These are phyloP conservation scores for Masnerella sp. DNA, from an alignment of 2,888 invertebrate genomes.

Conservation along the genomic window DNA sequence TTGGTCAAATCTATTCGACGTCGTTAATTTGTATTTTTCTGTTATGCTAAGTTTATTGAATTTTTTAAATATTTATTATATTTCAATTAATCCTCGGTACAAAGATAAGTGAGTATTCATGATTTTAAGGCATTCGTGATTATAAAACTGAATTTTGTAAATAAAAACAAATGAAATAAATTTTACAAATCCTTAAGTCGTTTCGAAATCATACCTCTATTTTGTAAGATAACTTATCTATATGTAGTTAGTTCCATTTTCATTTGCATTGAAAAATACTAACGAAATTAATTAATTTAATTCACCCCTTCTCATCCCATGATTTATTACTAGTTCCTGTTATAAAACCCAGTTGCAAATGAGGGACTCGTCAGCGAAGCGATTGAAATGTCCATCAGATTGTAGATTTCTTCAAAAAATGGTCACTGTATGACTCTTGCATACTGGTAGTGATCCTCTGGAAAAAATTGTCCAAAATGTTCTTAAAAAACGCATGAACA, in stretches of 20 bases:
- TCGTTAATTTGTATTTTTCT: too few species aligned
- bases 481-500: not conserved
- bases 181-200: conserved; percentile 58
- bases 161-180: conserved; percentile 55
- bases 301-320: too few species aligned
- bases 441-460: not conserved
- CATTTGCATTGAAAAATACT: too few species aligned
- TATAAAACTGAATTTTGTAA: conserved; percentile 54
- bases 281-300: too few species aligned
- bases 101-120: conserved; percentile 40
- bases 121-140: conserved; percentile 51
- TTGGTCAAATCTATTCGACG: too few species aligned
- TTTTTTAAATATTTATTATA: conserved; percentile 4
- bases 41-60: not conserved
- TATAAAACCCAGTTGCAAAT: too few species aligned
- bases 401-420: not conserved
- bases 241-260: too few species aligned
- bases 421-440: conserved; percentile 1
- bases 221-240: too few species aligned
- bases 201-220: too few species aligned
- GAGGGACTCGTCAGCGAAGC: too few species aligned
- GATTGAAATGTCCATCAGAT: not conserved
- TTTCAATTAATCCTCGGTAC: conserved; percentile 33
- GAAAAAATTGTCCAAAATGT: not conserved
- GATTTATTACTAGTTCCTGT: too few species aligned